Conservation (phyloP, 2,888 invertebrate species). For the Penaeus monodon region DNA sequence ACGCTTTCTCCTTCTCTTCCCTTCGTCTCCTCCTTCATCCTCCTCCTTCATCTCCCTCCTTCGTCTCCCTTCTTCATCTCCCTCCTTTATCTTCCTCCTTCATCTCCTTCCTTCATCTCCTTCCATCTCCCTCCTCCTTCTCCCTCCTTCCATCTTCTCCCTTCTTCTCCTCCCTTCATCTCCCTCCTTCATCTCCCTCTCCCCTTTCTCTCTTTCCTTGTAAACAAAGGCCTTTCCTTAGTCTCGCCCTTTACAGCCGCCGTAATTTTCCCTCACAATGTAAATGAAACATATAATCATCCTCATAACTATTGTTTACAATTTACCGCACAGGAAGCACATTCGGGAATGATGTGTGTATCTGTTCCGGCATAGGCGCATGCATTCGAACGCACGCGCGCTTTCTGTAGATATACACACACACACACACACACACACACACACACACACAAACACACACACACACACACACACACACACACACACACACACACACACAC, state of each 20-base stretch:
- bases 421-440: background rate
- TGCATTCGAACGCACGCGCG: too few relatives aligned
- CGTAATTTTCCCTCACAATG: too few relatives aligned
- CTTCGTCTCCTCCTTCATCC: background rate
- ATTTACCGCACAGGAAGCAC: too few relatives aligned
- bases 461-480: conserved; percentile 8
- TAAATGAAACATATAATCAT: too few relatives aligned
- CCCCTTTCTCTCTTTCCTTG: too few relatives aligned
- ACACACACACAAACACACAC: conserved; percentile 1
- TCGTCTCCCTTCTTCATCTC: background rate
- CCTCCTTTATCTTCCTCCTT: background rate
- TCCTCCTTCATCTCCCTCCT: background rate
- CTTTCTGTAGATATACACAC: background rate
- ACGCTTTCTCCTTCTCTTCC: background rate
- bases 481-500: conserved; percentile 4
- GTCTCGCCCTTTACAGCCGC: too few relatives aligned
- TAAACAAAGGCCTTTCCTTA: too few relatives aligned
- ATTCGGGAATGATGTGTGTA: too few relatives aligned
- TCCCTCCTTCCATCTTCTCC: background rate
- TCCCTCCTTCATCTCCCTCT: background rate
- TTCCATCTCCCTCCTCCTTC: background rate
- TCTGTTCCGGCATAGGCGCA: too few relatives aligned
- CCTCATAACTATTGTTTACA: too few relatives aligned
- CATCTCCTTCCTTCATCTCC: conserved; percentile 5
- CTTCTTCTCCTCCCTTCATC: background rate